These are phyloP conservation scores for Rhinichthys klamathensis DNA, from an alignment of 2,113 vertebrate genomes.

Conservation along the genomic window DNA sequence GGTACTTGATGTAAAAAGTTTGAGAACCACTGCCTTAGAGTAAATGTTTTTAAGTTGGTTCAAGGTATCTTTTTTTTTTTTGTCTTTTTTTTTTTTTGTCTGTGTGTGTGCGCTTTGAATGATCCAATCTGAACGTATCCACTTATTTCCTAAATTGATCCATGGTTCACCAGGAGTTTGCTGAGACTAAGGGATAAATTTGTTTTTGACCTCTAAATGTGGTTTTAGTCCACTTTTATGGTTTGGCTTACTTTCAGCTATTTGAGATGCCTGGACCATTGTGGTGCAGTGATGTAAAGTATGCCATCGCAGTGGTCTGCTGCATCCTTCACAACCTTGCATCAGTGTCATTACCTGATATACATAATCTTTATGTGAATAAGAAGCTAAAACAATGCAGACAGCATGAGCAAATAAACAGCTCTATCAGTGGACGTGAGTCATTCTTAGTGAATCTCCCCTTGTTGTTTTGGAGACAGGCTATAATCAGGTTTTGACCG, in stretches of 20 bases:
- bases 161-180: neutral
- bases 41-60: too few relatives aligned
- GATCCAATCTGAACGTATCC: too few relatives aligned
- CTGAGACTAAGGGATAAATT: neutral
- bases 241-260: neutral
- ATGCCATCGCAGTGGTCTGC: neutral
- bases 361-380: neutral
- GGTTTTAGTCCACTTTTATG: neutral
- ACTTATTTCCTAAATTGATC: neutral
- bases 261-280: neutral
- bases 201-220: neutral
- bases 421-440: neutral
- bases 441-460: neutral
- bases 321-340: neutral
- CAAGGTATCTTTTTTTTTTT: too few relatives aligned
- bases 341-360: neutral
- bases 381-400: neutral
- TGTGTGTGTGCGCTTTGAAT: too few relatives aligned
- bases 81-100: too few relatives aligned
- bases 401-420: neutral
- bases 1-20: too few relatives aligned
- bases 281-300: neutral
- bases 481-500: neutral
- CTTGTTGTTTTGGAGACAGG: neutral
- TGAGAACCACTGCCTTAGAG: too few relatives aligned